Evolutionary conservation across 1,140 invertebrate species (phyloP), one percentile per base, ranked within the genome.

Genomic region (Parasteatoda tepidariorum): DNA sequence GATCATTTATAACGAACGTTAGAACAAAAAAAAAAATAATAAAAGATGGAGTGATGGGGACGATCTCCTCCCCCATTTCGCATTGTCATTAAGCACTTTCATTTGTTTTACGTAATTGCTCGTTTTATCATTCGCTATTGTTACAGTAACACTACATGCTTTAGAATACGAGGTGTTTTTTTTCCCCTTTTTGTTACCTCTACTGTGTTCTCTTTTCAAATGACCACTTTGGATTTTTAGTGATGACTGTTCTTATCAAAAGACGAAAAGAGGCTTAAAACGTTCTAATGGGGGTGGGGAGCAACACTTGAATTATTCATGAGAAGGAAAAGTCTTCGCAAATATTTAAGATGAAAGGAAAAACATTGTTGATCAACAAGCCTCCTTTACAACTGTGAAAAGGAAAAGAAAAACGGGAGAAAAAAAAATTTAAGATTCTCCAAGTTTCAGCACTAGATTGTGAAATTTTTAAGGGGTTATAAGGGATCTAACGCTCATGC

Each of bases 61-160:
- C 64, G 28, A 33, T 28, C 64, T 9, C n/a, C 64, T 22, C 15
- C 55, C 55, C 55, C 74, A 26, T 33, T 55, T 68, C 34, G 64
- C 76, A 57, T 79, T 33, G 76, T 79, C 76, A 79, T 82, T 82
- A 82, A 82, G 78, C 61, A 62, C 66, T 82, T 82, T 70, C 78
- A 82, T 82, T 82, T 82, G 78, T 82, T 82, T 82, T 82, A 82
- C 55, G 78, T 82, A 82, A 82, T 82, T 82, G 78, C 78, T 33
- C 66, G 55, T 41, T 82, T 82, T 82, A 71, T 82, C 78, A 78
- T 76, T 61, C 38, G 38, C 38, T 48, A 48, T 48, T 48, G 38
- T 48, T 48, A 18, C 9, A 48, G 18, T 48, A 18, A 48, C 38
- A 48, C 38, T 48, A 48, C 38, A 48, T n/a, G 31, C 6, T 67